These are phyloP conservation scores for Ellobius talpinus DNA, from an alignment of 2,113 vertebrate genomes.

Conservation along the genomic window DNA sequence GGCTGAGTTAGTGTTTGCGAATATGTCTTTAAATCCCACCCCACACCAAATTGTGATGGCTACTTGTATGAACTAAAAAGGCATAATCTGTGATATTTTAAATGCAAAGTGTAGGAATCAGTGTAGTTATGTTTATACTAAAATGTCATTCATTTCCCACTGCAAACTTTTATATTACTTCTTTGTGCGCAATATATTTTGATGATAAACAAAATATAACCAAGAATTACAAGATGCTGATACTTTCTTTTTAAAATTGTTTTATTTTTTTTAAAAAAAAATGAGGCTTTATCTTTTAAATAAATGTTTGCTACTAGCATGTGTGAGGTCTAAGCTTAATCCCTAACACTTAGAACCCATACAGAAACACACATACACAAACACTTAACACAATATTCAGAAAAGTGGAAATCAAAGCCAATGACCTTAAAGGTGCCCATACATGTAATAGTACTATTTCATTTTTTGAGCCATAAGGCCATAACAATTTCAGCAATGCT, in stretches of 20 bases:
- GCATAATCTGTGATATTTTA: conserved; percentile 35
- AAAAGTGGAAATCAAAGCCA: conserved; percentile 36
- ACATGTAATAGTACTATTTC: background rate
- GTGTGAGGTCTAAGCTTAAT: background rate
- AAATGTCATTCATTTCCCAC: background rate
- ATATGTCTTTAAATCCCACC: background rate
- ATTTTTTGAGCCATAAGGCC: background rate
- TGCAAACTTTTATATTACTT: background rate
- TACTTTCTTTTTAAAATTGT: background rate
- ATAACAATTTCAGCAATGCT: background rate
- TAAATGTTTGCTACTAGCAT: background rate
- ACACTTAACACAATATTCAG: background rate
- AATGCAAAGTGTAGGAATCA: conserved; percentile 38
- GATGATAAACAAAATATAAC: background rate
- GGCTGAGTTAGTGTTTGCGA: background rate
- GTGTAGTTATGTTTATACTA: background rate
- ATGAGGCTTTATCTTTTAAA: conserved; percentile 28
- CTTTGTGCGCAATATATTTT: background rate
- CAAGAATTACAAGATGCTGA: conserved; percentile 4
- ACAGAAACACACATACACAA: background rate
- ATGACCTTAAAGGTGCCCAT: background rate
- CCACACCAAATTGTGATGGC: background rate
- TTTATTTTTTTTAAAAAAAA: conserved; percentile 53
- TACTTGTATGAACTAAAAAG: conserved; percentile 2
- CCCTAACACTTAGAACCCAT: background rate